Evolutionary conservation across 2,797 vertebrate genomes (phyloP), one percentile per base, ranked within the genome.

Genomic region (Sebastes paucispinis): DNA sequence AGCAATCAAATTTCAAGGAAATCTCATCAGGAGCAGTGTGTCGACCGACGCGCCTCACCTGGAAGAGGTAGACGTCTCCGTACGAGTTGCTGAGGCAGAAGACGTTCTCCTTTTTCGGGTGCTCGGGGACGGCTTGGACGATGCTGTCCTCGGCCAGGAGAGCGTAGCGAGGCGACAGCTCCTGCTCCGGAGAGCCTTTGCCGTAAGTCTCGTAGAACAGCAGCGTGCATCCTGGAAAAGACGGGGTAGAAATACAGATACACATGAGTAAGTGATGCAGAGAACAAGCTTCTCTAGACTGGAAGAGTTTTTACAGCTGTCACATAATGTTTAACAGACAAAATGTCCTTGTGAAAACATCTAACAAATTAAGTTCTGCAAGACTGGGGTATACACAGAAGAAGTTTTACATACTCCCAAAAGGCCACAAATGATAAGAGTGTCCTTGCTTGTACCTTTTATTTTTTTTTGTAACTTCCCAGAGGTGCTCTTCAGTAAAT

Each of bases 31-130:
- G 24, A 70, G 32, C 50, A 24, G 2, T n/a, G n/a, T 3, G 8
- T 36, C 22, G 9, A 25, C 13, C 25, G 6, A 29, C 3, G 27
- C 5, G 18, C 20, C 13, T 83, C 89, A 99, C 98, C 98, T 99
- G 98, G 92, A 99, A 99, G 63, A 98, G 93, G 93, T 97, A 97
- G 85, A 98, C 97, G 22, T 99, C 97, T 31, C 97, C 98, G 1
- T 97, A 97, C 9, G 96, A 96, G 93, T 98, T 99, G 95, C 98
- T 99, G 80, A 99, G 97, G 89, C 98, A 99, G 91, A 99, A 98
- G 31, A 99, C 97, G 0, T 98, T 97, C 87, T 99, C 98, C 89
- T 97, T 98, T 90, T 98, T 98, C 43, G 98, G 98, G 81, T 99
- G 97, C 71, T 99, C 98, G 0, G 98, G 98, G 62, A 98, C 96